Base-by-base conservation (phyloP, 2,113 vertebrate species). In the Pedionomus torquatus region DNA sequence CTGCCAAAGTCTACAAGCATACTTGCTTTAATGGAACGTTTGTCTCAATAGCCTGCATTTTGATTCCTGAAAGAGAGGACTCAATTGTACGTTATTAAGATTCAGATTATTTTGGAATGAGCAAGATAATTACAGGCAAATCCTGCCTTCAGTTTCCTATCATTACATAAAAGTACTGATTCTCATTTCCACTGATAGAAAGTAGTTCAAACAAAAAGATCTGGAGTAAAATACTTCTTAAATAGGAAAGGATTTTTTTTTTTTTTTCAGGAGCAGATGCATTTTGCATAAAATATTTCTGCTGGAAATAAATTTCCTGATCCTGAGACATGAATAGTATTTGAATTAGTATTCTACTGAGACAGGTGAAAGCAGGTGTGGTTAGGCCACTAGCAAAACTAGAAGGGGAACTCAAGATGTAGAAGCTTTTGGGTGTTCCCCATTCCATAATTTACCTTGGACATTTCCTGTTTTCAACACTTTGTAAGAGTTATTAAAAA, bases 51-150 rank as follows among this genome's bases (percentile, higher is more conserved):
- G 48, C 16, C 48, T 94, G 37, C 55, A 61, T 76, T 96, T 94
- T 94, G 49, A 74, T 54, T 77, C 35, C 80, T 83, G 75, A 92
- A 87, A 94, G 54, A 87, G 57, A 83, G 90, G 9, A 76, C n/a
- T 78, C 64, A 86, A 37, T 75, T 85, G 4, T 63, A 52, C 69
- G 60, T 65, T 79, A 82, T 48, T 94, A 92, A 60, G 44, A 89
- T 64, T 82, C 69, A 87, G 26, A 84, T 83, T 93, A 72, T 92
- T 91, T 93, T 88, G 71, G 64, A 96, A 87, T 30, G 21, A 89
- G 60, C 24, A 71, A 71, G 58, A 78, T 81, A 95, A 89, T 91
- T 93, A 83, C 49, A 95, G 41, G 52, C 64, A 14, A 68, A 60
- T 78, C 23, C 65, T 90, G 37, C 25, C 44, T 66, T 91, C 72